phyloP scores from a whole-genome alignment of 2,888 invertebrate genomes.

The Gryllus longicercus region DNA sequence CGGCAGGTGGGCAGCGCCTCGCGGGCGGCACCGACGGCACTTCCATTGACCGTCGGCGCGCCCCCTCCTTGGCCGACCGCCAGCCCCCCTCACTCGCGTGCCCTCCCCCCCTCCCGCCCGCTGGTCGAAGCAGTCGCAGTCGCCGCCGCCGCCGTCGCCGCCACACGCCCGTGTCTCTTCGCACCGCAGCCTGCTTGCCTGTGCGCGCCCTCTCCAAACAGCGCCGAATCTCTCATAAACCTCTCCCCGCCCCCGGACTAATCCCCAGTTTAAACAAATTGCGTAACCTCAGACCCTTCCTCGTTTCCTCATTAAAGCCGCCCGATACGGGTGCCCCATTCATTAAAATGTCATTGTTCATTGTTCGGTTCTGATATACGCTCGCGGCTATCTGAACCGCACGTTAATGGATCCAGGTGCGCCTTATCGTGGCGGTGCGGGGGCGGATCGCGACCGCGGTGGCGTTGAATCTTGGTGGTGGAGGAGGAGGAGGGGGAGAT shows the following conservation, averaged over 20 bases:
- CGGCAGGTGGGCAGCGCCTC: too few relatives aligned
- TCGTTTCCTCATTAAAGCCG: constrained; percentile 9
- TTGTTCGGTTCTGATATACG: constrained; percentile 9
- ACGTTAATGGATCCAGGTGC: constrained; percentile 2
- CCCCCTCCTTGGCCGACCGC: background rate
- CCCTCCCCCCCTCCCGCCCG: background rate
- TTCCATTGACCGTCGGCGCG: constrained; percentile 2
- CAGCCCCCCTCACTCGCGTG: background rate
- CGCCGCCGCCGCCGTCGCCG: background rate
- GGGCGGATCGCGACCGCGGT: background rate
- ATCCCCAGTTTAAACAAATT: constrained; percentile 1
- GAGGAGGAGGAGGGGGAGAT: background rate
- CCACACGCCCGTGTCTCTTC: background rate
- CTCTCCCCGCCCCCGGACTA: background rate
- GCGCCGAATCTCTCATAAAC: too few relatives aligned
- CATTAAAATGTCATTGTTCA: constrained; percentile 8
- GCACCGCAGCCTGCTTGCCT: too few relatives aligned
- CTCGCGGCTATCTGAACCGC: background rate
- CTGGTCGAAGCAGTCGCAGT: background rate
- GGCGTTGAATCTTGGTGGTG: background rate
- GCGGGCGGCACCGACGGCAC: background rate
- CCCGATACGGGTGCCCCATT: background rate
- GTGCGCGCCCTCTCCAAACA: too few relatives aligned
- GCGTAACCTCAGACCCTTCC: background rate
- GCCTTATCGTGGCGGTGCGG: background rate